Conservation (phyloP, 2,888 invertebrate species). For the Macrophya alboannulata region DNA sequence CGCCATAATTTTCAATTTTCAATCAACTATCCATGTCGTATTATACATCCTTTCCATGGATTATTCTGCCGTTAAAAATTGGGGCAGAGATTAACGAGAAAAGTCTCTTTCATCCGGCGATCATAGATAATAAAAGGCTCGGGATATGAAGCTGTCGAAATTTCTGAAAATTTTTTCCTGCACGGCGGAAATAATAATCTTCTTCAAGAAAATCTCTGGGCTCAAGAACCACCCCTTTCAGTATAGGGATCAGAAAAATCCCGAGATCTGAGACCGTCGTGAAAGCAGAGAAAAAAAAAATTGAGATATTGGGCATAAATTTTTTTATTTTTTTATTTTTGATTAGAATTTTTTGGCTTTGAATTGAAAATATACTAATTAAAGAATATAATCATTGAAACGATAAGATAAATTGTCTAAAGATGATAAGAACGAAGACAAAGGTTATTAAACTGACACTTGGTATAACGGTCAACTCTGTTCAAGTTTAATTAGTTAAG, state of each 20-base stretch:
- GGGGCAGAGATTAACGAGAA: background rate
- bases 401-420: background rate
- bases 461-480: background rate
- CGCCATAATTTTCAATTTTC: background rate
- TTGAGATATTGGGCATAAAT: background rate
- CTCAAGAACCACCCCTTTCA: background rate
- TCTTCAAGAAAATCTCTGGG: background rate
- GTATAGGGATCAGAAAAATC: background rate
- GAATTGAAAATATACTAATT: background rate
- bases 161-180: background rate
- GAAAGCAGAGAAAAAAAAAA: background rate
- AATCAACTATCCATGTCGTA: background rate
- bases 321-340: background rate
- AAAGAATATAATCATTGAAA: background rate
- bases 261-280: background rate
- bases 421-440: background rate
- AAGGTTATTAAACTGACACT: background rate
- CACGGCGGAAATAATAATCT: background rate
- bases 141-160: background rate
- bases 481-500: slow-evolving; percentile 55
- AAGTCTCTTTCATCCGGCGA: background rate
- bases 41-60: background rate
- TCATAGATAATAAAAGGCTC: background rate
- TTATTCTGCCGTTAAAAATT: background rate
- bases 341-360: background rate